Conservation (phyloP, 2,797 vertebrate genomes). For the Dicrostonyx torquatus region DNA sequence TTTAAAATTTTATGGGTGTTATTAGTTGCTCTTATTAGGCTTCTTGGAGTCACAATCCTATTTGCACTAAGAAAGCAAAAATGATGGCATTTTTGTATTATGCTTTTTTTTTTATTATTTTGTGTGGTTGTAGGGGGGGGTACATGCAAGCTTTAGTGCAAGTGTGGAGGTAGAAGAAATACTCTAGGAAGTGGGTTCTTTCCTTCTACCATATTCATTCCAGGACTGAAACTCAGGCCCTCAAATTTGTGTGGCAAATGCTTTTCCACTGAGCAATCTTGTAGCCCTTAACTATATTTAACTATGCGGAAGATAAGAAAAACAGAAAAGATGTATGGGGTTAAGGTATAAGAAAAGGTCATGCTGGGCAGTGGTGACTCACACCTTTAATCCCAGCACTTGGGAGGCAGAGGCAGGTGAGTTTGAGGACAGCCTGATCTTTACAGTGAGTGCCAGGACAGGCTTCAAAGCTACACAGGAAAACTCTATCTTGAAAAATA, state of each 20-base stretch:
- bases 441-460: no score
- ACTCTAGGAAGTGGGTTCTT: not conserved
- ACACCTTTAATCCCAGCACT: no score
- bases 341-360: not conserved
- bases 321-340: not conserved
- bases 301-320: not conserved
- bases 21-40: not conserved
- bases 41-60: not conserved
- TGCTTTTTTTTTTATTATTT: not conserved
- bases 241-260: not conserved
- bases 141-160: not conserved
- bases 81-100: not conserved
- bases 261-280: not conserved
- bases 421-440: no score
- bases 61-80: not conserved
- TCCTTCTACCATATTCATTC: not conserved
- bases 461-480: no score
- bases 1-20: not conserved
- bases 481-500: no score
- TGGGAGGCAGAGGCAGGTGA: no score
- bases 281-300: not conserved
- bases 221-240: not conserved
- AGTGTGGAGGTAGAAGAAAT: not conserved
- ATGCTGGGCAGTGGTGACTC: not conserved
- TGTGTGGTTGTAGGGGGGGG: not conserved